A percentile compares a stretch with the other conserved stretches of the same genome.
Conservation (phyloP, 2,113 vertebrate species). For the Malurus elegans region DNA sequence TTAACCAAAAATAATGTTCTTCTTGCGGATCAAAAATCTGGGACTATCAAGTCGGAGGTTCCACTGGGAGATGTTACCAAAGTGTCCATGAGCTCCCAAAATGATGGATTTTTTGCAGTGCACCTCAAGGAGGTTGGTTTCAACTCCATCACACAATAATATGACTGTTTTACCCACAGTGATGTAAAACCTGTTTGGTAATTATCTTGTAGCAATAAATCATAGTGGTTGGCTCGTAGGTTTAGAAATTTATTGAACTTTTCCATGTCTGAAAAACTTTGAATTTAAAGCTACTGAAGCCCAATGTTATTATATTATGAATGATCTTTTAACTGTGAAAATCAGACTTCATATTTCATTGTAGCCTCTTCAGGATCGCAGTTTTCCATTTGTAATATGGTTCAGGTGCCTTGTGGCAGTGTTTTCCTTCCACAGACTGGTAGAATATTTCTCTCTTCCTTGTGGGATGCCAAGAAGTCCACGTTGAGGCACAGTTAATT, state of each 20-base stretch:
- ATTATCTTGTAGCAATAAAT: not conserved
- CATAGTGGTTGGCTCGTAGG: not conserved
- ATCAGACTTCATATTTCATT: not conserved
- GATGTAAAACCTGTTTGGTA: not conserved
- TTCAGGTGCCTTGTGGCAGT: not conserved
- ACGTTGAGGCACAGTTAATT: not conserved
- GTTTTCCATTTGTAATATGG: not conserved
- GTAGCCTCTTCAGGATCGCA: not conserved
- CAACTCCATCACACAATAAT: not conserved
- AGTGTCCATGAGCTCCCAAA: slow-evolving; percentile 94
- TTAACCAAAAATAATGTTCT: slow-evolving; percentile 92
- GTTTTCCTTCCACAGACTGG: not conserved
- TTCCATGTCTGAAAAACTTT: not conserved
- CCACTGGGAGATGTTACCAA: slow-evolving; percentile 89
- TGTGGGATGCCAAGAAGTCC: not conserved
- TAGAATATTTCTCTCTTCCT: not conserved
- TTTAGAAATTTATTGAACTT: not conserved
- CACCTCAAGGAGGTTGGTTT: slow-evolving; percentile 89
- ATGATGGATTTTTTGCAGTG: slow-evolving; percentile 93
- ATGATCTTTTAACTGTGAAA: not conserved
- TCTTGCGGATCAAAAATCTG: slow-evolving; percentile 94
- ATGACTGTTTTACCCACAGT: not conserved
- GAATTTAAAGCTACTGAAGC: not conserved
- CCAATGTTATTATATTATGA: not conserved
- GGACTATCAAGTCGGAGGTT: slow-evolving; percentile 92